Evolutionary conservation across 2,888 invertebrate species (phyloP), one percentile per base, ranked within the genome.

Genomic region (Panopea generosa): DNA sequence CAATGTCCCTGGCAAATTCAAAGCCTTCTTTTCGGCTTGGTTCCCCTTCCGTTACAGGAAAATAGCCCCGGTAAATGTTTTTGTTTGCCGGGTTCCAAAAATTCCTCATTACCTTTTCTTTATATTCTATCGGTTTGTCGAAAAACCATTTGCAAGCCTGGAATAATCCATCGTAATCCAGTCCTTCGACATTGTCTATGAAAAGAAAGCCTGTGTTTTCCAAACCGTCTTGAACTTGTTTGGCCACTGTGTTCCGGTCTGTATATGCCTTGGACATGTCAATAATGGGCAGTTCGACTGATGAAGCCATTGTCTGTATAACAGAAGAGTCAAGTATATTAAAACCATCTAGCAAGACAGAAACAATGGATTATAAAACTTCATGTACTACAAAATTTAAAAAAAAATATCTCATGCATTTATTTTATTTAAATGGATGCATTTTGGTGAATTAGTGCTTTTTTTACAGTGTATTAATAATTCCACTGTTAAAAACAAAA

Each of bases 61-160:
- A 87, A 65, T 84, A 87, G 14, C 87, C 87, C 16, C 87, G 71
- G 50, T 86, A 87, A 2, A 82, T 53, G 56, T 86, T 85, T n/a
- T 57, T 27, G 53, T 81, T 83, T 6, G 73, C 60, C 0, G 80
- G 71, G 53, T 87, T 87, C 83, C 84, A 87, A 14, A 65, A 59
- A 20, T 83, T 83, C 26, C 83, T 67, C 24, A 82, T 57, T 22
- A 85, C 53, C 18, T 49, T 65, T 40, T 59, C 53, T 68, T 82
- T 86, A 14, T 76, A 68, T 20, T 82, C 78, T n/a, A 75, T 29
- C 0, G 81, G 73, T 53, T 82, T 76, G 18, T 59, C 63, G 27
- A 87, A 87, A 62, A 87, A 87, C 84, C 84, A 84, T 38, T 73
- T 65, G 55, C 83, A 77, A 9, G 77, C 68, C 22, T 78, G 67